These are phyloP conservation scores for Liasis olivaceus DNA, from an alignment of 2,797 vertebrate species.

Conservation along the genomic window DNA sequence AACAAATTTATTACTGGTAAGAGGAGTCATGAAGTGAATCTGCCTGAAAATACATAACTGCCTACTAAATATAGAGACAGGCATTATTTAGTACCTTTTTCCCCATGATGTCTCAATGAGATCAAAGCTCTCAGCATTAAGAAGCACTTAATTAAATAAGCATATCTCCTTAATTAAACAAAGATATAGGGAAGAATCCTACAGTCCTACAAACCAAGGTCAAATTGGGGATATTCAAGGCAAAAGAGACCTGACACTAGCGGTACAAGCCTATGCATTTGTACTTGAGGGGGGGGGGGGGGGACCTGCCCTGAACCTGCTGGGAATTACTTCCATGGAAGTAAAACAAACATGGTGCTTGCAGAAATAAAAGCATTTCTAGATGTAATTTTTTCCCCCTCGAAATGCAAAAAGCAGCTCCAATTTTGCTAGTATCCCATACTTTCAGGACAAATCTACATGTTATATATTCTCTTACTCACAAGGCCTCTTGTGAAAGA, in stretches of 20 bases:
- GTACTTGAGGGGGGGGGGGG: background rate
- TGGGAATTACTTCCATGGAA: background rate
- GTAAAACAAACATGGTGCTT: background rate
- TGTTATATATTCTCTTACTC: background rate
- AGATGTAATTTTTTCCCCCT: background rate
- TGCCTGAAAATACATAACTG: background rate
- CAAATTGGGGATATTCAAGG: background rate
- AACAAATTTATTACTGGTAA: conserved; percentile 6
- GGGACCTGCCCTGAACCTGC: background rate
- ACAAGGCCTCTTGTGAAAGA: background rate
- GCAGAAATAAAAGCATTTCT: background rate
- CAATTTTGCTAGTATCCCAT: background rate
- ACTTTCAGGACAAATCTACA: background rate
- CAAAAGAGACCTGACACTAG: background rate
- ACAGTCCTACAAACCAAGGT: background rate
- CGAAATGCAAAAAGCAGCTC: background rate
- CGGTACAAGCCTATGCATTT: background rate
- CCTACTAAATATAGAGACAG: conserved; percentile 20
- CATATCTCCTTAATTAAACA: conserved; percentile 7
- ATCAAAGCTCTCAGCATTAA: background rate
- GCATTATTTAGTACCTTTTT: background rate
- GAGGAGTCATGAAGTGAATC: background rate
- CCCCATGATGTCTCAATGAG: background rate
- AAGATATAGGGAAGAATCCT: background rate
- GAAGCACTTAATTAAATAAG: background rate